Base-by-base conservation (phyloP, 2,113 vertebrate genomes). In the Crocuta crocuta region DNA sequence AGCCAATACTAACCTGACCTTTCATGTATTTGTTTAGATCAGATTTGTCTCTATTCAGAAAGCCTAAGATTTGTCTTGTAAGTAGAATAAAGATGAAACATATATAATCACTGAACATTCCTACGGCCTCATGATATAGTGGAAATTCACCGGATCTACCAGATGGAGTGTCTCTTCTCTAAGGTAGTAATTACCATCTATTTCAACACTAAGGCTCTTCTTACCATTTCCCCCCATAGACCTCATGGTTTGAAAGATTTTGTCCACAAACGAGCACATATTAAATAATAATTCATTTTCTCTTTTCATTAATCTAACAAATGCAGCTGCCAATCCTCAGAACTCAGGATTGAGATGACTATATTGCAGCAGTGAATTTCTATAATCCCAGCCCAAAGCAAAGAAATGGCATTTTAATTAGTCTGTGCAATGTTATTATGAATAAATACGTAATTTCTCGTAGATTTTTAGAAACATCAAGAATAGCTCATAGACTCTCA, bases 241-340 rank as follows among this genome's bases (percentile, higher is more conserved):
- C 3, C n/a, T 89, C 43, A 28, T 33, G 45, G 50, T 95, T 71
- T 53, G 63, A 86, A 96, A 96, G 50, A 70, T 68, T 95, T 80
- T 83, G 65, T 93, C 82, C 53, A 93, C 68, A 92, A 73, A 95
- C 10, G 86, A 81, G 35, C 19, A 63, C 43, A 55, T 74, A 82
- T 81, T 74, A 95, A 81, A 21, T 66, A 86, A 71, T 81, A 89
- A 90, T 84, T 88, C 58, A 95, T 88, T 95, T 92, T 74, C 35
- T 53, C 8, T 96, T 93, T 80, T 94, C 58, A 93, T 71, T 97
- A 95, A 95, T 55, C 65, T 87, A 92, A 95, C 83, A 97, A 89
- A 94, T 65, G 48, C 55, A 94, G 70, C 50, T 97, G 45, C 76
- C 87, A 82, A 85, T 93, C 68, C 24, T 84, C 70, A 94, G 58